Evolutionary conservation across 2,888 invertebrate species (phyloP), one percentile per base, ranked within the genome.

Genomic region (Leucozona laternaria): DNA sequence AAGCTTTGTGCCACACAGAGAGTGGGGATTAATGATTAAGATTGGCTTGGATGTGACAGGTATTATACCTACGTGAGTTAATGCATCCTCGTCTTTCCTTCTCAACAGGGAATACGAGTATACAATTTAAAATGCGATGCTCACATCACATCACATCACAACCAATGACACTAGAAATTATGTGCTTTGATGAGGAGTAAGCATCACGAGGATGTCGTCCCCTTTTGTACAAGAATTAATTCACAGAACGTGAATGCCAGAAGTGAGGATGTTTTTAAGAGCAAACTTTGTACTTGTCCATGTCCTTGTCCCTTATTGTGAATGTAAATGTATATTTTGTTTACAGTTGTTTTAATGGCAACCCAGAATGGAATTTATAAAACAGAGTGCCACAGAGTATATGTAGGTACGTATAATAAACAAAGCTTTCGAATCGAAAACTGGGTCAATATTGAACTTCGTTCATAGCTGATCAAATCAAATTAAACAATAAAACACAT

Each of bases 121-220:
- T 48, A 81, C 55, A 70, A 71, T 70, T 71, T 81, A 62, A 81
- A 81, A 70, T 81, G 43, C 45, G 53, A 70, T 77, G 77, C 77
- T 81, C 48, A 62, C 53, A 75, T 75, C 66, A 68, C 53, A 75
- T 75, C 66, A 68, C 31, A 31, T 0, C 31, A 31, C 76, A 77
- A 64, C 55, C 62, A 81, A 81, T 77, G 77, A 57, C 37, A 77
- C 76, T 77, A 68, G 77, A 77, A 81, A 81, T 77, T 77, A 81
- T 81, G 57, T 77, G 28, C 71, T 71, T 77, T 77, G 77, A 71
- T 71, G 77, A 71, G n/a, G 11, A 53, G 68, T 4, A 17, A 70
- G 55, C 20, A 31, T 8, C 7, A 64, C 45, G 57, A 64, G 50
- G 43, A 50, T 76, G 70, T 75, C 25, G 62, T 75, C 17, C 76